Evolutionary conservation across 2,888 invertebrate genomes (phyloP), one percentile per base, ranked within the genome.

Genomic region (Micoletzkya japonica): DNA sequence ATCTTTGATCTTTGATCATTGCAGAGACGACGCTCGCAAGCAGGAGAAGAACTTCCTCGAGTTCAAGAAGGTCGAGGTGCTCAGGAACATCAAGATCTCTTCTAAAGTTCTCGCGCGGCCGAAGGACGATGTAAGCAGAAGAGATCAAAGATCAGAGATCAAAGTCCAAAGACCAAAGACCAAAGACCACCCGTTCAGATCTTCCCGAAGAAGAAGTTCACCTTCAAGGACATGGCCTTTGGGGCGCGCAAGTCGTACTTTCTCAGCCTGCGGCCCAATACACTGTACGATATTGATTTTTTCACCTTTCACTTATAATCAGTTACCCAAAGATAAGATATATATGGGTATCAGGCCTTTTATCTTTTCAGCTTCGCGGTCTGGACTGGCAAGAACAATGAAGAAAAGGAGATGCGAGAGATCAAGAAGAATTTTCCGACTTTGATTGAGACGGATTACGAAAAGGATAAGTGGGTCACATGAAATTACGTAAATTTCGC

Each of bases 31-130:
- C 1, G 74, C 74, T 32, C 64, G 67, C 2, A 64, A 75, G 59
- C 74, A 75, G 39, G 75, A 75, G 67, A 61, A 72, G 70, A 70
- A 72, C 52, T 75, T 70, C 56, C 72, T 75, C 60, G 72, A 75
- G 61, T 75, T 64, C 57, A 56, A 71, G 58, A 74, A 70, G 58
- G 61, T 61, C 17, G 39, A 70, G 61, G 70, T 75, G 30, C 59
- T 75, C 24, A 56, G 37, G 24, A 56, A 70, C 44, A 56, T 28
- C 57, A 52, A 57, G 17, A 61, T 63, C 14, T 37, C 28, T 17
- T 44, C 70, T n/a, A 36, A 49, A 20, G 70, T 56, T 4, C 34
- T 54, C 28, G 54, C 50, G 30, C 36, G 36, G 28, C 32, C 54
- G 4, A 34, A 30, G 4, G 70, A 70, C 26, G 70, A 63, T 52